Base-by-base conservation (phyloP, 2,797 vertebrate species). In the Heterohyrax brucei region DNA sequence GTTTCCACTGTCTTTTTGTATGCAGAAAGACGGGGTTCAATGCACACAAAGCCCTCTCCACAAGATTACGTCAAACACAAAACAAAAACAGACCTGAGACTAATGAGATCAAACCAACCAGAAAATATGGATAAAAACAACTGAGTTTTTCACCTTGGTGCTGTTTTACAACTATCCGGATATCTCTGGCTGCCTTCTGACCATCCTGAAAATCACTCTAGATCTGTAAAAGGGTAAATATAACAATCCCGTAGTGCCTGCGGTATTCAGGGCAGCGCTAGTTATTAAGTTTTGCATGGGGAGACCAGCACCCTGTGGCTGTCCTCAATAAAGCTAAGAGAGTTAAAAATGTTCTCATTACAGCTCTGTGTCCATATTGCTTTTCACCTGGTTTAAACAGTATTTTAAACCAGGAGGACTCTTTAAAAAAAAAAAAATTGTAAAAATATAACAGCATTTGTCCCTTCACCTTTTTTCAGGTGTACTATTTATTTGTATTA, bases 151-250 rank as follows among this genome's bases (percentile, higher is more conserved):
- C 72, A 24, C 56, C 33, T 28, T 0, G 0, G 1, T 28, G 33
- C 2, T 10, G 24, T 24, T 33, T 33, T 22, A 10, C 81, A 33
- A 4, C 61, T 48, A 4, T 4, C 26, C 1, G 28, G 1, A 10
- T 14, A 2, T n/a, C 22, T 22, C 48, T 39, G 3, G 10, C 13
- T 61, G 10, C 7, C 39, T 72, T 75, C 53, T 28, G 28, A 7
- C 66, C 24, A 0, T 22, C 3, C 2, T 10, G 1, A 19, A 72
- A 50, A 39, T 0, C 26, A 5, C 39, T 0, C 1, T 4, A 18
- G 44, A 30, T 28, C 44, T 28, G n/a, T 22, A 82, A 75, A 24
- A 16, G 0, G 59, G 8, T 26, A 48, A 50, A 50, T 72, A 33
- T 21, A 39, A 33, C 13, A 8, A 0, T 53, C 44, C 2, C 12